These are phyloP conservation scores for Crambe crambe DNA, from an alignment of 37 sponge, comb jelly and placozoan species.

Conservation along the genomic window DNA sequence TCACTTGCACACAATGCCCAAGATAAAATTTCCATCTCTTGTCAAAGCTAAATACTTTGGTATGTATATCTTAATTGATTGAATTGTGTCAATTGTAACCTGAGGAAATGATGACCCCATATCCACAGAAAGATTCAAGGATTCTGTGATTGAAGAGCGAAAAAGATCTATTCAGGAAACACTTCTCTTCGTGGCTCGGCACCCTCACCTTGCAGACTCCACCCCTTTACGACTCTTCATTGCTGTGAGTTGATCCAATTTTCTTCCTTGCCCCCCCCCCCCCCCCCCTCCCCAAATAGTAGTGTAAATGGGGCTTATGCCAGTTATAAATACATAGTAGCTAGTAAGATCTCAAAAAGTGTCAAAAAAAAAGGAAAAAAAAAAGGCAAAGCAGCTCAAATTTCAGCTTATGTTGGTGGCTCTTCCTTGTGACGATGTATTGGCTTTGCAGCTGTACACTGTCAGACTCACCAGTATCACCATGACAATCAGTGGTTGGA, in stretches of 20 bases:
- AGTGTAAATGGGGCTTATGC: too few species aligned
- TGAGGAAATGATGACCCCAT: not conserved
- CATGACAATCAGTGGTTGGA: not conserved
- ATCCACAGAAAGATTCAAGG: conserved; percentile 72
- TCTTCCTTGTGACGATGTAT: not conserved
- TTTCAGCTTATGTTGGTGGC: too few species aligned
- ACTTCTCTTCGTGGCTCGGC: conserved; percentile 50
- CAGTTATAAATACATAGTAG: too few species aligned
- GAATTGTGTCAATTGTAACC: too few species aligned
- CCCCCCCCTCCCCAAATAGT: too few species aligned
- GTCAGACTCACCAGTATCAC: not conserved
- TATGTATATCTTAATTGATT: conserved; percentile 15
- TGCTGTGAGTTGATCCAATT: conserved; percentile 47
- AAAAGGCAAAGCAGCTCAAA: too few species aligned
- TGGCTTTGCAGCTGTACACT: not conserved
- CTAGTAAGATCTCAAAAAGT: too few species aligned
- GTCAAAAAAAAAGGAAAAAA: too few species aligned
- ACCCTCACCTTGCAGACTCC: conserved; percentile 31
- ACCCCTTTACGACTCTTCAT: conserved; percentile 50
- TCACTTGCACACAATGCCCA: conserved; percentile 5
- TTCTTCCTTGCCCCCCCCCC: too few species aligned
- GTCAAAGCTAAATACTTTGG: conserved; percentile 76
- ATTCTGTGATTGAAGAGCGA: conserved; percentile 70
- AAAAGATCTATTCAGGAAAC: conserved; percentile 37
- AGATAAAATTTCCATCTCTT: conserved; percentile 38